Evolutionary conservation across 2,888 invertebrate species (phyloP).

Genomic region (Aricia artaxerxes): DNA sequence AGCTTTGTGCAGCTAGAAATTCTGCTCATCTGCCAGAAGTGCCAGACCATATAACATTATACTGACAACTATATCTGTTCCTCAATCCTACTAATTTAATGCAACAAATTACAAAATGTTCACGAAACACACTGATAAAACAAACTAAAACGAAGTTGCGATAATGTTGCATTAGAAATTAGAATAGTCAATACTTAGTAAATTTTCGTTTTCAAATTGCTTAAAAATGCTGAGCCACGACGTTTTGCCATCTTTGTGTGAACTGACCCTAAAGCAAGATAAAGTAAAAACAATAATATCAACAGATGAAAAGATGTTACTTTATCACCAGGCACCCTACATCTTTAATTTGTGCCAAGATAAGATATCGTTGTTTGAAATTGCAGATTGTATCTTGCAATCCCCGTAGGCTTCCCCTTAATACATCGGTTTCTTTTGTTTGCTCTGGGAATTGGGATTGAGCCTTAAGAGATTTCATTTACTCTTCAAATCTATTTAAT

Average conservation of each 20-base stretch:
- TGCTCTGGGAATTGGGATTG: constrained; percentile 5
- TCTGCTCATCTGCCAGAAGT: too few species aligned
- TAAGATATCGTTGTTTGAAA: constrained; percentile 20
- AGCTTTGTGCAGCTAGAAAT: neutral
- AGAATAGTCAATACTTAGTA: too few species aligned
- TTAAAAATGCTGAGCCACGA: neutral
- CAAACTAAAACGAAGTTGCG: too few species aligned
- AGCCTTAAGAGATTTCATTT: constrained; percentile 1
- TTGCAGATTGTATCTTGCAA: constrained; percentile 23
- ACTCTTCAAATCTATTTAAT: neutral
- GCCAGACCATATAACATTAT: too few species aligned
- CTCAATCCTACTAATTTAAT: too few species aligned
- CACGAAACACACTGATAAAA: too few species aligned
- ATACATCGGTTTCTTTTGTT: constrained; percentile 10
- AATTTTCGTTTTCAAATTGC: too few species aligned
- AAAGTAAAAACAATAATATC: neutral
- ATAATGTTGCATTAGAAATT: too few species aligned
- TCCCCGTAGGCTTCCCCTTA: constrained; percentile 12
- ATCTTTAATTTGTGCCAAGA: constrained; percentile 25
- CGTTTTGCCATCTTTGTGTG: neutral
- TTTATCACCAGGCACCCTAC: neutral
- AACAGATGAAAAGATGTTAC: neutral
- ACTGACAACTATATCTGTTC: too few species aligned
- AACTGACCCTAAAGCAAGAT: neutral
- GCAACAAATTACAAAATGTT: too few species aligned